Percentiles rank a stretch among this genome's conserved stretches.
Conservation (phyloP, 2,888 invertebrate genomes). For the Lasioglossum calceatum region DNA sequence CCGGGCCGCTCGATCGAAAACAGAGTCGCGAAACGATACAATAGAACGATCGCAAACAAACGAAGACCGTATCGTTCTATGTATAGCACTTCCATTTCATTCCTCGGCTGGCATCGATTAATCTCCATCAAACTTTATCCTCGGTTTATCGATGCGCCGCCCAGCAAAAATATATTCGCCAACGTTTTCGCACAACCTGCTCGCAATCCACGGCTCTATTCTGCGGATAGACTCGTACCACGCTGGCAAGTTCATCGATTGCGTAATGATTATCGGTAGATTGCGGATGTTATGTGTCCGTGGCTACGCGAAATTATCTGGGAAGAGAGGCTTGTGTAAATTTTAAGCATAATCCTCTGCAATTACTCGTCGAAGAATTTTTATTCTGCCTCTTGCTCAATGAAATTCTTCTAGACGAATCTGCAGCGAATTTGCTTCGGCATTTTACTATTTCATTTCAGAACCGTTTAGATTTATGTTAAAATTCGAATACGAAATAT, state of each 20-base stretch:
- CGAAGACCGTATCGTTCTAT: not conserved
- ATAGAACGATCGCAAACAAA: not conserved
- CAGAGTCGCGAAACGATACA: not conserved
- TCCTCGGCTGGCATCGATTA: not conserved
- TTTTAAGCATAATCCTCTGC: not conserved
- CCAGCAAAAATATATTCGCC: not conserved
- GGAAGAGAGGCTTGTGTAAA: not conserved
- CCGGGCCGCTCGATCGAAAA: not conserved
- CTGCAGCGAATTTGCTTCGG: not conserved
- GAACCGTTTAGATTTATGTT: not conserved
- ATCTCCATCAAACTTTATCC: constrained; percentile 1
- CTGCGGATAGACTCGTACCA: not conserved
- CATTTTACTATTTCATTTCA: not conserved
- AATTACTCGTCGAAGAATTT: not conserved
- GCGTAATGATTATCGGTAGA: not conserved
- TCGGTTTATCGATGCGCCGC: not conserved
- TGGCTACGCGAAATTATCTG: not conserved
- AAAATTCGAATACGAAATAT: not conserved
- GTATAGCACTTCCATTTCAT: not conserved
- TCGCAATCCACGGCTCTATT: not conserved
- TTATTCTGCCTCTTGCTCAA: not conserved
- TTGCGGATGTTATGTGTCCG: constrained; percentile 1
- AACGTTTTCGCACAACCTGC: not conserved
- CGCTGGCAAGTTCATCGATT: not conserved
- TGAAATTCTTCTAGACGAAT: not conserved